Percentiles rank a stretch among this genome's conserved stretches.
These are phyloP conservation scores for Typhlomys cinereus DNA, from an alignment of 2,113 vertebrate genomes.

Conservation along the genomic window DNA sequence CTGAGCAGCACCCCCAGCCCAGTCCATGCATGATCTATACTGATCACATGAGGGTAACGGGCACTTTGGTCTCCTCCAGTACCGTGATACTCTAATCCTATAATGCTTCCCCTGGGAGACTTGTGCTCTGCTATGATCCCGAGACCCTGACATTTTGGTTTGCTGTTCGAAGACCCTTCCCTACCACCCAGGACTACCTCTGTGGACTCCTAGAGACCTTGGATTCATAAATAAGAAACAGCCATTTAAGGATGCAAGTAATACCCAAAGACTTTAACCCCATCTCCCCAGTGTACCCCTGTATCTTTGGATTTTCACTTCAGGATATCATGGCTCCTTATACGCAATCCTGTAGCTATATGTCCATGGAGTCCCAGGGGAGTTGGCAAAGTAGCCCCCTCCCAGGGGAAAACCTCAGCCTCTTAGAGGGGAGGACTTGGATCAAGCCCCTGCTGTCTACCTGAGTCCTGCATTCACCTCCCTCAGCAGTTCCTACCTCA, in stretches of 20 bases:
- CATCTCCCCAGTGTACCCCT: too few species aligned
- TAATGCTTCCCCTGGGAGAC: neutral
- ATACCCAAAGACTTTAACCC: too few species aligned
- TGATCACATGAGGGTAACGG: neutral
- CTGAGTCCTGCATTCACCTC: neutral
- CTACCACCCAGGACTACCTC: neutral
- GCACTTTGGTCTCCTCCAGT: neutral
- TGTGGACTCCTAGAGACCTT: neutral
- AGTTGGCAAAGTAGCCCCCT: neutral
- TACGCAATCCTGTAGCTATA: fast-evolving
- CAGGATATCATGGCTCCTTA: too few species aligned
- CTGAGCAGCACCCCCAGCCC: neutral
- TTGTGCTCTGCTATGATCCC: neutral
- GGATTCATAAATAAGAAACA: neutral
- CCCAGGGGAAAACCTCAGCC: too few species aligned
- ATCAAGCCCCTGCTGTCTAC: fast-evolving
- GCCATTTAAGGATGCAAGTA: neutral
- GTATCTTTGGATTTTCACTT: neutral
- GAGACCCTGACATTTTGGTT: neutral
- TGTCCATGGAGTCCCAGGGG: neutral
- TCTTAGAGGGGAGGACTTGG: neutral
- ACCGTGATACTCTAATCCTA: too few species aligned
- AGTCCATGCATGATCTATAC: fast-evolving
- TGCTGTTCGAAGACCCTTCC: neutral
- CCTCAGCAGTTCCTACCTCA: neutral